Percentiles rank a stretch among this genome's conserved stretches.
These are phyloP conservation scores for Trichogramma evanescens DNA, from an alignment of 2,888 invertebrate species.

Conservation along the genomic window DNA sequence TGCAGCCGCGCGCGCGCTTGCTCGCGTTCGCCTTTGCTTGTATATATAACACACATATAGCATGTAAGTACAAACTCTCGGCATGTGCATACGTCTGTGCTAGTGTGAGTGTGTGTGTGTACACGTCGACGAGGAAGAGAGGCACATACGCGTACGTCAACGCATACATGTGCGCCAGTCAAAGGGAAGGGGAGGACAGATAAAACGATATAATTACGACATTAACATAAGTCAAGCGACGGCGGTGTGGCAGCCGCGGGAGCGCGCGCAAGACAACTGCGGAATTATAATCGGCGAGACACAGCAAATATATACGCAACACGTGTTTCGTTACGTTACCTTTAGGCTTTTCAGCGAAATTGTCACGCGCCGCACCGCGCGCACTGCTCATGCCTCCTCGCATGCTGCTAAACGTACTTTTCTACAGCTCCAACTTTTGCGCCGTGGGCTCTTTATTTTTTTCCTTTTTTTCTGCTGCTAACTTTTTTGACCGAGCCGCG, in stretches of 20 bases:
- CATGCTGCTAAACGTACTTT: too few species aligned
- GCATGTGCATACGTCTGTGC: too few species aligned
- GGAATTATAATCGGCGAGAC: constrained; percentile 44
- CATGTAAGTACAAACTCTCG: too few species aligned
- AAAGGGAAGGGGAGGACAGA: constrained; percentile 36
- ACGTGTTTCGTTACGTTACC: constrained; percentile 32
- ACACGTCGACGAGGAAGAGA: too few species aligned
- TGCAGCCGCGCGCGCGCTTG: constrained; percentile 31
- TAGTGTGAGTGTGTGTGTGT: too few species aligned
- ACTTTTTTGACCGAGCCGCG: too few species aligned
- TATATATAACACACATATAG: too few species aligned
- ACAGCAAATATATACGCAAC: constrained; percentile 23
- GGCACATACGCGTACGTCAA: constrained; percentile 20
- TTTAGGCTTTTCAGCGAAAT: background rate
- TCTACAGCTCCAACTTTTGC: background rate
- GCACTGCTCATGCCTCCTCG: too few species aligned
- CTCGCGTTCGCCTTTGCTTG: too few species aligned
- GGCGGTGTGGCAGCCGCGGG: constrained; percentile 23
- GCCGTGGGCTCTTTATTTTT: background rate
- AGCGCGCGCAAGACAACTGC: constrained; percentile 32
- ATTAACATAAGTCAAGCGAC: constrained; percentile 45
- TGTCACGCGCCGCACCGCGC: background rate
- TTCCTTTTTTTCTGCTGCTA: background rate
- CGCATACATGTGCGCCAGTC: constrained; percentile 31
- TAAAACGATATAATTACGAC: constrained; percentile 48